These are phyloP conservation scores for Mellivora capensis DNA, from an alignment of 2,113 vertebrate genomes.

Conservation along the genomic window DNA sequence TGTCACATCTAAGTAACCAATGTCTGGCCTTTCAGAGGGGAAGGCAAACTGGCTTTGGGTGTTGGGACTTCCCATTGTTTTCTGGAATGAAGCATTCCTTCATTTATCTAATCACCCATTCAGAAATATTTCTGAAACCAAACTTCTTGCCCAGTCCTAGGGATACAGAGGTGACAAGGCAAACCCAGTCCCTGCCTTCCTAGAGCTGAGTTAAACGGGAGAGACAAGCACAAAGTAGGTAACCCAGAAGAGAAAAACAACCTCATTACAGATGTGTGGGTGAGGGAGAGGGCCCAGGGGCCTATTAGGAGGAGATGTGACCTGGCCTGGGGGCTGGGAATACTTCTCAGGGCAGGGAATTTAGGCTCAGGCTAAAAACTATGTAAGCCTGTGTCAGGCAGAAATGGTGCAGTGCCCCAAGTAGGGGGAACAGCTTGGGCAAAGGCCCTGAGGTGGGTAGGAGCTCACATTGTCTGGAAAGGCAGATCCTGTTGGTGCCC, in stretches of 20 bases:
- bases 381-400: background rate
- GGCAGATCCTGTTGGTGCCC: background rate
- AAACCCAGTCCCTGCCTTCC: background rate
- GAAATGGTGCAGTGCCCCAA: background rate
- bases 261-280: rapidly evolving
- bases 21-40: background rate
- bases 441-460: background rate
- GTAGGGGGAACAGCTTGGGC: background rate
- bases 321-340: background rate
- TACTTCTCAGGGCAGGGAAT: background rate
- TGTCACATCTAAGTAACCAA: background rate
- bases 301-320: background rate
- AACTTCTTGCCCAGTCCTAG: background rate
- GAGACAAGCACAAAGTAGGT: background rate
- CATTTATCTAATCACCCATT: background rate
- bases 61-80: background rate
- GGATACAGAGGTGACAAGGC: background rate
- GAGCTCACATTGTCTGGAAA: background rate
- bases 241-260: background rate
- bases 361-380: background rate
- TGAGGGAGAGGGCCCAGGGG: background rate
- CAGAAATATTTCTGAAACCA: background rate
- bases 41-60: background rate
- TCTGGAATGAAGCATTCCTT: background rate
- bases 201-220: background rate